These are phyloP conservation scores for Diorhabda sublineata DNA, from an alignment of 1,140 invertebrate species.

Conservation along the genomic window DNA sequence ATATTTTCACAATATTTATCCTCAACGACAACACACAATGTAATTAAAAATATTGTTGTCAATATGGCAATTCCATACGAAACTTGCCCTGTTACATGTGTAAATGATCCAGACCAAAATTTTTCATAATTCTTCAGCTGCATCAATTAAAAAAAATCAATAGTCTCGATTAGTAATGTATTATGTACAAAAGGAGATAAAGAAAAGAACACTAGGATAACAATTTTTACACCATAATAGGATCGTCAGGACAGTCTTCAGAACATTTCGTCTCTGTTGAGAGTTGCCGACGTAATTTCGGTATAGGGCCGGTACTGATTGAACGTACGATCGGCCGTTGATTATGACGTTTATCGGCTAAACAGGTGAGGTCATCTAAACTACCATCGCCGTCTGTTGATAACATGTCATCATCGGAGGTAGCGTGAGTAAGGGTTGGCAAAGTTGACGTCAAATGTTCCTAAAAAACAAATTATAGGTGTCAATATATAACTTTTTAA, in stretches of 20 bases:
- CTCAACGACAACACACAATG: no score
- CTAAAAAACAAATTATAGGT: slow-evolving; percentile 4
- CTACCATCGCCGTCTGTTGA: slow-evolving; percentile 67
- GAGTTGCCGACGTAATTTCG: slow-evolving; percentile 43
- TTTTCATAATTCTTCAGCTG: no score
- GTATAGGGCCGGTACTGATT: slow-evolving; percentile 36
- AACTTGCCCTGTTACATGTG: no score
- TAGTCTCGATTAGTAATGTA: neutral
- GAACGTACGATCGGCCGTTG: slow-evolving; percentile 38
- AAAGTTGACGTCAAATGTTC: slow-evolving; percentile 74
- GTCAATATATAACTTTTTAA: no score
- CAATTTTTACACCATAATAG: slow-evolving; percentile 44
- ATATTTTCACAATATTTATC: no score
- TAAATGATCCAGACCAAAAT: no score
- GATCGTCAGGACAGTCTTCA: slow-evolving; percentile 44
- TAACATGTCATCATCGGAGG: slow-evolving; percentile 80
- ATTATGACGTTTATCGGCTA: slow-evolving; percentile 33
- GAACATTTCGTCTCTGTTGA: slow-evolving; percentile 42
- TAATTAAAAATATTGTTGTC: no score
- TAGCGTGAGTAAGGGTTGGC: slow-evolving; percentile 70
- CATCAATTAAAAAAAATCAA: neutral
- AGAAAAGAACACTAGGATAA: neutral
- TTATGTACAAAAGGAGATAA: neutral
- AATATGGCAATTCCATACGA: no score
- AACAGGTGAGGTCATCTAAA: slow-evolving; percentile 56